These are phyloP conservation scores for Paragorgia papillata DNA, from an alignment of 92 coral and sea anemone genomes.

Conservation along the genomic window DNA sequence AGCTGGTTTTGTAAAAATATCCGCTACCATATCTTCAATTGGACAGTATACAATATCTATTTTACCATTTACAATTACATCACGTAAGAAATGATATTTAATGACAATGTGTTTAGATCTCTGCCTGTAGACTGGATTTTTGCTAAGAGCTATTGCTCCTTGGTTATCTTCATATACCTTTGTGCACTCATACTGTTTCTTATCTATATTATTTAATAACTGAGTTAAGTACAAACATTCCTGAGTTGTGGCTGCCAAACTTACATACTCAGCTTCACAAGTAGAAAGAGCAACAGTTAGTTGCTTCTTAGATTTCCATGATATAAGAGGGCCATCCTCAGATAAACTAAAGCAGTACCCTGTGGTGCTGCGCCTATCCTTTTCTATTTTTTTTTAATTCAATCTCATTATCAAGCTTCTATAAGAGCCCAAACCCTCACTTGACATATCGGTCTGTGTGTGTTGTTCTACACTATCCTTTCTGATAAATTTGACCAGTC, in stretches of 20 bases:
- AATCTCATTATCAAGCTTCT: too few species aligned
- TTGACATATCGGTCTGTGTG: too few species aligned
- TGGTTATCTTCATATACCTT: slow-evolving; percentile 49
- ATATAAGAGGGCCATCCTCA: slow-evolving; percentile 15
- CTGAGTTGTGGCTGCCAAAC: too few species aligned
- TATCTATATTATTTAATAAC: slow-evolving; percentile 6
- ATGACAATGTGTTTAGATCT: slow-evolving; percentile 58
- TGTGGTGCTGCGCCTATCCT: slow-evolving; percentile 14
- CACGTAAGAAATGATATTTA: slow-evolving; percentile 51
- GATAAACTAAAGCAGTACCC: slow-evolving; percentile 27
- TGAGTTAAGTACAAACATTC: slow-evolving; percentile 10
- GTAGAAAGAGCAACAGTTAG: slow-evolving; percentile 29
- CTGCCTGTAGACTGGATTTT: slow-evolving; percentile 34
- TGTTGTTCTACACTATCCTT: not conserved
- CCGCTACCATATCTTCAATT: slow-evolving; percentile 37
- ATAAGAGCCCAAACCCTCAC: too few species aligned
- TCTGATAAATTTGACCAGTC: not conserved
- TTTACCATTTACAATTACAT: too few species aligned
- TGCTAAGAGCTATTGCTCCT: slow-evolving; percentile 37
- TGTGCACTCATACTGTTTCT: not conserved
- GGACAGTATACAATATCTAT: slow-evolving; percentile 38
- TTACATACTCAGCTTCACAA: slow-evolving; percentile 30
- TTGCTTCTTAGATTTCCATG: slow-evolving; percentile 32
- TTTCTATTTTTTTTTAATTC: too few species aligned
- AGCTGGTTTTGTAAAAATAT: slow-evolving; percentile 40